phyloP scores from a whole-genome alignment of 1,140 invertebrate species.

The Teleopsis dalmanni region DNA sequence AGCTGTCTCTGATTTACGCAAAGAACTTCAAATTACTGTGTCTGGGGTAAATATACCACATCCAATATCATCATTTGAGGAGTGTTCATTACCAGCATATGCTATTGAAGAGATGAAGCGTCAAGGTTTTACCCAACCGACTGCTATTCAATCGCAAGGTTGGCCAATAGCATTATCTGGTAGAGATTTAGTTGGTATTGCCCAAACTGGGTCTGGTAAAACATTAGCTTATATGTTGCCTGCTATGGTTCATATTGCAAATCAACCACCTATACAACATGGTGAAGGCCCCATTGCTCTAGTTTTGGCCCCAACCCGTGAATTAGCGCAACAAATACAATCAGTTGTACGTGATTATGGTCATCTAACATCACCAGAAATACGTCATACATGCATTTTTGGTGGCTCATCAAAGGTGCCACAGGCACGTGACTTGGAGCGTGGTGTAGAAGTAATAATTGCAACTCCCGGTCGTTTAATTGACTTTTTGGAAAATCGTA shows the following conservation, averaged over 20 bases:
- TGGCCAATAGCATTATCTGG: constrained; percentile 92
- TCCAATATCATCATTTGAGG: constrained; percentile 81
- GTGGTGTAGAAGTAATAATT: constrained; percentile 87
- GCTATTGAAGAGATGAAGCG: constrained; percentile 73
- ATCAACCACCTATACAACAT: constrained; percentile 58
- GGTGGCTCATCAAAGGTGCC: constrained; percentile 93
- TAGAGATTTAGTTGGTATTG: constrained; percentile 88
- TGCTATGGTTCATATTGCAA: constrained; percentile 66
- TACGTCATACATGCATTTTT: constrained; percentile 92
- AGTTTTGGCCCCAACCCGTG: constrained; percentile 90
- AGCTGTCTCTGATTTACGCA: constrained; percentile 67
- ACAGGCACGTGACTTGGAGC: constrained; percentile 84
- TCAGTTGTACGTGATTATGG: constrained; percentile 90
- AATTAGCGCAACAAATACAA: constrained; percentile 96
- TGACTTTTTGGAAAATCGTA: constrained; percentile 90
- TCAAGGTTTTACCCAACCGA: constrained; percentile 76
- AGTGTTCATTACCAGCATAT: constrained; percentile 80
- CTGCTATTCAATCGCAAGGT: constrained; percentile 78
- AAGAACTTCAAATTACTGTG: constrained; percentile 77
- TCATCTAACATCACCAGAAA: constrained; percentile 58
- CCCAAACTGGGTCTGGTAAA: constrained; percentile 90
- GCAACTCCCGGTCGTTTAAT: constrained; percentile 95
- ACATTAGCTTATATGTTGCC: constrained; percentile 80
- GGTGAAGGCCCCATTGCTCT: constrained; percentile 91
- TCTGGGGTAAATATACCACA: constrained; percentile 74